A percentile compares a stretch with the other conserved stretches of the same genome.
phyloP scores from a whole-genome alignment of 2,888 invertebrate species.

The Linnaemya vulpina region DNA sequence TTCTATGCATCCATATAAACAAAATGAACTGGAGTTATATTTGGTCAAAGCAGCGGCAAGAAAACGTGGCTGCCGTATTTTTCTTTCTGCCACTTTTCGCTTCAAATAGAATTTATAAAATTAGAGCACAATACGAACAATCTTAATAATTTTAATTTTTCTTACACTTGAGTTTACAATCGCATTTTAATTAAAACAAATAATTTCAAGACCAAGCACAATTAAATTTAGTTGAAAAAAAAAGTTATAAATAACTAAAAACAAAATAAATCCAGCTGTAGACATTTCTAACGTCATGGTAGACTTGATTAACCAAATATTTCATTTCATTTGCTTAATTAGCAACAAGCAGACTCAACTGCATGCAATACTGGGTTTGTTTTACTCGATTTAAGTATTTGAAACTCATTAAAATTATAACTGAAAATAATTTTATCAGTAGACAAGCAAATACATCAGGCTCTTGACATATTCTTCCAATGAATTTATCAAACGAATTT shows the following conservation, averaged over 20 bases:
- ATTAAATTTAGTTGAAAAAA: conserved; percentile 35
- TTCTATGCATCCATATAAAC: too few species aligned
- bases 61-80: too few species aligned
- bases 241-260: too few species aligned
- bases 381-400: conserved; percentile 40
- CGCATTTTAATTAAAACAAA: conserved; percentile 14
- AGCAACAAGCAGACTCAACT: conserved; percentile 26
- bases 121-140: not conserved
- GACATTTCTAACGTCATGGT: conserved; percentile 64
- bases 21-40: too few species aligned
- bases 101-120: conserved; percentile 1
- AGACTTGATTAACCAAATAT: conserved; percentile 63
- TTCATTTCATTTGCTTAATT: conserved; percentile 36
- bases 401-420: conserved; percentile 44
- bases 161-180: conserved; percentile 8
- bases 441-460: conserved; percentile 36
- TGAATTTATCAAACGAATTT: conserved; percentile 50
- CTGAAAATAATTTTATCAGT: conserved; percentile 38
- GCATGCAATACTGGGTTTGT: conserved; percentile 57
- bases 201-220: conserved; percentile 51
- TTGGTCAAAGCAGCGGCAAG: too few species aligned
- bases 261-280: conserved; percentile 36
- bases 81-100: not conserved
- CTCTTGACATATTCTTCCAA: conserved; percentile 52
- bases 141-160: not conserved